phyloP scores from a whole-genome alignment of 2,797 vertebrate species.

The Pseudomugil tenellus region DNA sequence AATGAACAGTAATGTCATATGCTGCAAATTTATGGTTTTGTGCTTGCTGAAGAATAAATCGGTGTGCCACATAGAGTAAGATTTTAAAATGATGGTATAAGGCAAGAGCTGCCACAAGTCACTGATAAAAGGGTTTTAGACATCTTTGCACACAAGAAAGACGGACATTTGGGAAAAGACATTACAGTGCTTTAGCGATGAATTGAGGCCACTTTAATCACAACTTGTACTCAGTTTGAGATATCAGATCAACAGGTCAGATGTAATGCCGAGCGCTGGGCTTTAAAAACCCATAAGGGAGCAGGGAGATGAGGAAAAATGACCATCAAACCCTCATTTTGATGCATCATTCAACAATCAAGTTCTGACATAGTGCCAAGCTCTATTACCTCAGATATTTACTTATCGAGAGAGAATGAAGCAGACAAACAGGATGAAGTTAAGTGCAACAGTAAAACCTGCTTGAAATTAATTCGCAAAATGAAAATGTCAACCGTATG shows the following conservation, averaged over 20 bases:
- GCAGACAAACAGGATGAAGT: background rate
- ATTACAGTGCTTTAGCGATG: slow-evolving; percentile 8
- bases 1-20: slow-evolving; percentile 64
- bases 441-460: background rate
- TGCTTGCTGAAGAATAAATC: slow-evolving; percentile 61
- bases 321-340: slow-evolving; percentile 32
- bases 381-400: slow-evolving; percentile 20
- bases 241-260: slow-evolving; percentile 39
- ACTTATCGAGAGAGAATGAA: slow-evolving; percentile 5
- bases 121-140: slow-evolving; percentile 8
- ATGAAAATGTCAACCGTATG: background rate
- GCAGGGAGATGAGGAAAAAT: slow-evolving; percentile 18
- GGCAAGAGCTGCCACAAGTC: slow-evolving; percentile 16
- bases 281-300: slow-evolving; percentile 30
- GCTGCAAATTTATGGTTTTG: slow-evolving; percentile 51
- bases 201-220: slow-evolving; percentile 30
- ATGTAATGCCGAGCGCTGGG: slow-evolving; percentile 7
- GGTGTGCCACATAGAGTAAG: slow-evolving; percentile 20
- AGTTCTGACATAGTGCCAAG: background rate
- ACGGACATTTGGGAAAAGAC: slow-evolving; percentile 5
- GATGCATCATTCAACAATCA: slow-evolving; percentile 4
- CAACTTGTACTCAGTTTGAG: slow-evolving; percentile 28
- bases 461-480: background rate
- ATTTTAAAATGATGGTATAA: slow-evolving; percentile 31
- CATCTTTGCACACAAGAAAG: slow-evolving; percentile 23